phyloP scores from a whole-genome alignment of 1,140 invertebrate species.

The Heliconius hermathena region DNA sequence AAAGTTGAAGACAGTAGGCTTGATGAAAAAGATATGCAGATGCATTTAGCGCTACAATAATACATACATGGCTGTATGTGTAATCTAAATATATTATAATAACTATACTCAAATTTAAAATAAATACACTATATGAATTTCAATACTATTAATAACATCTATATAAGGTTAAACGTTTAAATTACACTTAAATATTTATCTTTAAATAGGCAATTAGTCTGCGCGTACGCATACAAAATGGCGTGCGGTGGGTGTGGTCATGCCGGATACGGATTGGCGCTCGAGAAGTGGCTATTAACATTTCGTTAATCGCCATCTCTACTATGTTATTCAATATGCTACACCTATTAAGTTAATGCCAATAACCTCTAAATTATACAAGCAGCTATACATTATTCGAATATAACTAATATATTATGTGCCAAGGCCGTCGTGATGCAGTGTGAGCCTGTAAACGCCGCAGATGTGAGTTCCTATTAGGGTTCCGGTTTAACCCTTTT shows the following conservation, averaged over 20 bases:
- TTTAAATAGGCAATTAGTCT: constrained; percentile 58
- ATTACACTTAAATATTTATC: constrained; percentile 13
- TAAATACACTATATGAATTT: not conserved
- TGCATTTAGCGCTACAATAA: too few relatives aligned
- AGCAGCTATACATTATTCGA: not conserved
- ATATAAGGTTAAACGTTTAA: not conserved
- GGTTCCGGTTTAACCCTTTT: too few relatives aligned
- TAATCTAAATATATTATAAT: not conserved
- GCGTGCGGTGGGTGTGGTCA: constrained; percentile 59
- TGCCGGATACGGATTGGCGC: constrained; percentile 57
- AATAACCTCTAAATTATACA: constrained; percentile 11
- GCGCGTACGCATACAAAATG: constrained; percentile 65
- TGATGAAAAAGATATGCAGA: too few relatives aligned
- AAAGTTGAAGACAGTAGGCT: too few relatives aligned
- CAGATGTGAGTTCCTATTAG: too few relatives aligned
- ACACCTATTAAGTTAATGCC: not conserved
- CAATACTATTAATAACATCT: not conserved
- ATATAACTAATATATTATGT: not conserved
- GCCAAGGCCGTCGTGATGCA: too few relatives aligned
- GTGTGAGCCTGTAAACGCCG: too few relatives aligned
- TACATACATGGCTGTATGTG: not conserved
- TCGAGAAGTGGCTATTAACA: constrained; percentile 53
- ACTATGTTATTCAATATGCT: constrained; percentile 9
- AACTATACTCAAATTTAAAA: not conserved
- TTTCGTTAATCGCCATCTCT: constrained; percentile 39